phyloP scores from a whole-genome alignment of 2,888 invertebrate genomes.

The Timema cristinae region DNA sequence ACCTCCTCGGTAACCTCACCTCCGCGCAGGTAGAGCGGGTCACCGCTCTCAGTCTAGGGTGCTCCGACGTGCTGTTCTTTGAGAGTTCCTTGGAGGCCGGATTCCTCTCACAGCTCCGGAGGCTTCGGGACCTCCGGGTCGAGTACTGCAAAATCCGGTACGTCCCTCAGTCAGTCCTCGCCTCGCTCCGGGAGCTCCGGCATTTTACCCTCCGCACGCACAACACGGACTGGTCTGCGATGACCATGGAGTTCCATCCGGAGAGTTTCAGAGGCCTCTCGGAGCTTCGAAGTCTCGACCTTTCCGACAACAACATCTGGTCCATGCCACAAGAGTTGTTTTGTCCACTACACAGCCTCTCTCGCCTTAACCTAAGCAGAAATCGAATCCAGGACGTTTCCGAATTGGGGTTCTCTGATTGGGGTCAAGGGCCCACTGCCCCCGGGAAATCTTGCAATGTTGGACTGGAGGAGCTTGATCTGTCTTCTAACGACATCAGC shows the following conservation, averaged over 20 bases:
- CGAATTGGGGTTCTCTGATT: conserved; percentile 70
- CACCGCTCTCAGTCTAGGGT: conserved; percentile 64
- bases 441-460: conserved; percentile 67
- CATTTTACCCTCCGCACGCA: conserved; percentile 66
- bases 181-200: conserved; percentile 61
- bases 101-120: conserved; percentile 58
- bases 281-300: conserved; percentile 39
- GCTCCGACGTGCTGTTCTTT: conserved; percentile 70
- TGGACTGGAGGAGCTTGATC: conserved; percentile 64
- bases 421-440: conserved; percentile 50
- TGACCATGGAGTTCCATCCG: conserved; percentile 69
- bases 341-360: conserved; percentile 65
- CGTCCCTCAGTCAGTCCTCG: conserved; percentile 65
- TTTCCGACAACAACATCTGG: conserved; percentile 42
- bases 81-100: conserved; percentile 59
- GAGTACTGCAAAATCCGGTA: conserved; percentile 75
- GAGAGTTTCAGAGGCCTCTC: conserved; percentile 50
- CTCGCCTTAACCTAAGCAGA: conserved; percentile 66
- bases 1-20: conserved; percentile 64
- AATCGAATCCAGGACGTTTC: conserved; percentile 75
- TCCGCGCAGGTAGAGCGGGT: conserved; percentile 64
- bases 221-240: conserved; percentile 75
- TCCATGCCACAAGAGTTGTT: conserved; percentile 46
- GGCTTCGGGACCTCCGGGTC: conserved; percentile 63
- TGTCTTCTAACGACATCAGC: conserved; percentile 70